Conservation (phyloP, 2,888 invertebrate genomes). For the Saturnia japonica region DNA sequence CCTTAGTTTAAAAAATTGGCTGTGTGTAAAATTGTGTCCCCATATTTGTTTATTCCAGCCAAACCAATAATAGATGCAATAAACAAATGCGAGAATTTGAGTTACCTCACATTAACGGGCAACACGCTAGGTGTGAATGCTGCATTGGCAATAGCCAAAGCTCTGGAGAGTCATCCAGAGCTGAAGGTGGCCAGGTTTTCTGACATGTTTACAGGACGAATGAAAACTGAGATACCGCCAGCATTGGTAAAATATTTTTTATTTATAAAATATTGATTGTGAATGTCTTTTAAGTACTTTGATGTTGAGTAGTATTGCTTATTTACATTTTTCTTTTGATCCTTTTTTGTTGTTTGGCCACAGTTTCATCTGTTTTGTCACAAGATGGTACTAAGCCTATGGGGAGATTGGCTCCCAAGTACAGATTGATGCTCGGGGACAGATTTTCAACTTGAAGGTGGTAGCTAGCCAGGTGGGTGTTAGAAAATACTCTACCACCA, state of each 20-base stretch:
- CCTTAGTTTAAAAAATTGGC: no score
- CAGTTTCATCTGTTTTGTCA: no score
- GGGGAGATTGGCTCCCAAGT: no score
- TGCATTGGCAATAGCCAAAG: slow-evolving; percentile 91
- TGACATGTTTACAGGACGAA: slow-evolving; percentile 97
- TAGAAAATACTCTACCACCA: no score
- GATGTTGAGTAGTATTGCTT: not conserved
- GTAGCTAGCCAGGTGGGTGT: no score
- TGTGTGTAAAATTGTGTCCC: no score
- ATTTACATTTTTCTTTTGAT: not conserved
- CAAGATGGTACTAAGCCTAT: no score
- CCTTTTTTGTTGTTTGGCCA: no score
- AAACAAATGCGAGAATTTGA: slow-evolving; percentile 84
- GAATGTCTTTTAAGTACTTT: no score
- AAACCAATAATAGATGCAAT: slow-evolving; percentile 89
- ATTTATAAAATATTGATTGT: not conserved
- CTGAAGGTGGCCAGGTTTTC: slow-evolving; percentile 93
- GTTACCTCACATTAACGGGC: slow-evolving; percentile 91
- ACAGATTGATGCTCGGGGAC: no score
- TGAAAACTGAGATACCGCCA: slow-evolving; percentile 96
- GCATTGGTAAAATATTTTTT: slow-evolving; percentile 84
- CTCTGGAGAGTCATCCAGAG: slow-evolving; percentile 89
- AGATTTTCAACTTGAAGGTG: no score
- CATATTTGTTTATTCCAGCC: slow-evolving; percentile 72
- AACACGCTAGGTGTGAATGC: slow-evolving; percentile 96